These are phyloP conservation scores for Drosophila neutralis DNA, from an alignment of 2,888 invertebrate genomes.

Conservation along the genomic window DNA sequence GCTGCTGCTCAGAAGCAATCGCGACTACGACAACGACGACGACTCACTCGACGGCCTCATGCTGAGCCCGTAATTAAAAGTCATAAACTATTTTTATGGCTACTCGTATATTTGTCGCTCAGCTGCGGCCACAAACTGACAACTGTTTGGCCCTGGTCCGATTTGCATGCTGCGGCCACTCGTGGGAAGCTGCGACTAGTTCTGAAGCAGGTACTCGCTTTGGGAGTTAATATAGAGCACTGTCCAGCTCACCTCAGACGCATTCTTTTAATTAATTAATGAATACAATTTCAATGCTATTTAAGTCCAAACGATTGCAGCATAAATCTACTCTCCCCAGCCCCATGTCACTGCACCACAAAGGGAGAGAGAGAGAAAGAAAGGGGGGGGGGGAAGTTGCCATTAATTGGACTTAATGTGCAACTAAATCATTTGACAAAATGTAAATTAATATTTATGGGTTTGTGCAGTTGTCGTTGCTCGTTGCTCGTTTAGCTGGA, in stretches of 20 bases:
- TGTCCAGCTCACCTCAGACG: not conserved
- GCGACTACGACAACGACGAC: constrained; percentile 26
- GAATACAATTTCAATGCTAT: constrained; percentile 11
- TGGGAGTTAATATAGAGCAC: not conserved
- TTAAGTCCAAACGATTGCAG: not conserved
- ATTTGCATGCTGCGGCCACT: constrained; percentile 66
- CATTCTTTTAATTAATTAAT: constrained; percentile 42
- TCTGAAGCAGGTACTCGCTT: constrained; percentile 18
- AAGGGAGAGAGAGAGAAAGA: not conserved
- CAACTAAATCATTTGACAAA: constrained; percentile 69
- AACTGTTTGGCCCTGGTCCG: constrained; percentile 62
- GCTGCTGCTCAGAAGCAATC: constrained; percentile 42
- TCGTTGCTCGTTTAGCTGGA: constrained; percentile 25
- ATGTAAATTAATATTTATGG: constrained; percentile 76
- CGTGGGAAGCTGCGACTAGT: constrained; percentile 32
- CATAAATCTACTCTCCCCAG: not conserved
- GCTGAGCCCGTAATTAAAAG: constrained; percentile 77
- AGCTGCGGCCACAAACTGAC: constrained; percentile 72
- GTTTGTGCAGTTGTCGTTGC: constrained; percentile 18
- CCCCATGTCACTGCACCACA: constrained; percentile 25
- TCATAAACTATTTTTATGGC: constrained; percentile 75
- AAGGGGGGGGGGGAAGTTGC: constrained; percentile 1
- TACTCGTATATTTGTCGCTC: constrained; percentile 71
- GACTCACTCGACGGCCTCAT: constrained; percentile 58
- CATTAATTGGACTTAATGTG: constrained; percentile 67